Evolutionary conservation across 2,113 vertebrate genomes (phyloP), one percentile per base, ranked within the genome.

Genomic region (Elgaria multicarinata): DNA sequence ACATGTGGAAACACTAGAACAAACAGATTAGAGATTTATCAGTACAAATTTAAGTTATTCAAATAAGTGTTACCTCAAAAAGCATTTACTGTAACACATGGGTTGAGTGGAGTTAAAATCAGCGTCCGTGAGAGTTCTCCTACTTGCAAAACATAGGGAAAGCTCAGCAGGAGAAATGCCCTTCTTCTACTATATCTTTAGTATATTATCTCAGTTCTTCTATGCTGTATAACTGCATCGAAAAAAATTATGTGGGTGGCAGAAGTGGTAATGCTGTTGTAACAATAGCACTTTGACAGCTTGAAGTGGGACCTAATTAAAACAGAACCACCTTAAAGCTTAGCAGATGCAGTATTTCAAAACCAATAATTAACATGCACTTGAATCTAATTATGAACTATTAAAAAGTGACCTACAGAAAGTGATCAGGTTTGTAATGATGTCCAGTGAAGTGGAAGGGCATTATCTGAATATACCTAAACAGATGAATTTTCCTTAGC

Each of bases 1-100:
- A 98, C 97, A 86, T 98, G 96, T 1, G 98, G 95, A 95, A 98
- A 99, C 91, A 99, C 98, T 99, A 94, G 95, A 93, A 94, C 79
- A 95, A 95, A 1, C 36, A 95, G 55, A 94, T 33, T 90, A 71
- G 58, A 0, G 7, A 89, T 92, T 78, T 22, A 72, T 86, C 50
- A 10, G 72, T 89, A 83, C 36, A 36, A 77, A 87, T 10, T 22
- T 87, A 85, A 46, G 6, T 76, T 66, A 90, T 26, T 90, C 71
- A 94, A 94, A 91, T 14, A 67, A 87, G 39, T n/a, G 44, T 50
- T 69, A 77, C 58, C 28, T 50, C 55, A 77, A 77, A 86, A 58
- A 67, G 39, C 82, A 36, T 91, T 1, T 87, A 10, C 0, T 4
- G 62, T 79, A 53, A 0, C n/a, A 26, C 26, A 55, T 69, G 46